These are phyloP conservation scores for Diabrotica undecimpunctata DNA, from an alignment of 1,140 invertebrate genomes.

Conservation along the genomic window DNA sequence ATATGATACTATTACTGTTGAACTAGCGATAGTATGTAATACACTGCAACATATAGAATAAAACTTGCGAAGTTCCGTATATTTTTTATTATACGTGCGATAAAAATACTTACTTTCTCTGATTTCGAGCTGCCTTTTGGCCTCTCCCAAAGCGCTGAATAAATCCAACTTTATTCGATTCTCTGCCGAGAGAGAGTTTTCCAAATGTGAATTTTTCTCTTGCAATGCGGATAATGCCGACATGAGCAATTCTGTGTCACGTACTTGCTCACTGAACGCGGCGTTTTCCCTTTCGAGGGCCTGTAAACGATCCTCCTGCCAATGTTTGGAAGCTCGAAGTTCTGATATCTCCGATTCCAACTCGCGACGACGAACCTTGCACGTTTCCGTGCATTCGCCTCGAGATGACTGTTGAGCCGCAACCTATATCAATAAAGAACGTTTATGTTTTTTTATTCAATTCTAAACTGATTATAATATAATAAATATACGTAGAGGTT, in stretches of 20 bases:
- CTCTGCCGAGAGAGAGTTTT: constrained; percentile 91
- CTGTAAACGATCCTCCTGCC: constrained; percentile 61
- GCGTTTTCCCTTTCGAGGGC: constrained; percentile 43
- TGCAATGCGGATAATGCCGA: constrained; percentile 76
- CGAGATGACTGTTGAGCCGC: constrained; percentile 46
- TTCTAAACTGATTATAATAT: no score
- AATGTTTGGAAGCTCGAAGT: constrained; percentile 69
- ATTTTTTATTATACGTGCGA: no score
- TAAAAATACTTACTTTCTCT: constrained; percentile 74
- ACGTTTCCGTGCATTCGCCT: constrained; percentile 71
- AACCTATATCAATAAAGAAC: constrained; percentile 24
- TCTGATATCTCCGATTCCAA: constrained; percentile 75
- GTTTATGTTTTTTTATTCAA: no score
- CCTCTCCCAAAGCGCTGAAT: constrained; percentile 92
- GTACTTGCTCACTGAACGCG: constrained; percentile 59
- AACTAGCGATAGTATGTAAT: no score
- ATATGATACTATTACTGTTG: no score
- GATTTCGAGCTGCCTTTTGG: constrained; percentile 88
- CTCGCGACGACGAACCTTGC: constrained; percentile 69
- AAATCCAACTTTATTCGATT: constrained; percentile 94
- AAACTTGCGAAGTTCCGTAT: no score
- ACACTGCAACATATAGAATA: no score
- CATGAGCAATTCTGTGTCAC: constrained; percentile 76
- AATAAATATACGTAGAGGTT: no score
- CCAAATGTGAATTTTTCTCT: constrained; percentile 83